A percentile compares a stretch with the other conserved stretches of the same genome.
Evolutionary conservation across 2,113 vertebrate genomes (phyloP).

Genomic region (Carollia perspicillata): DNA sequence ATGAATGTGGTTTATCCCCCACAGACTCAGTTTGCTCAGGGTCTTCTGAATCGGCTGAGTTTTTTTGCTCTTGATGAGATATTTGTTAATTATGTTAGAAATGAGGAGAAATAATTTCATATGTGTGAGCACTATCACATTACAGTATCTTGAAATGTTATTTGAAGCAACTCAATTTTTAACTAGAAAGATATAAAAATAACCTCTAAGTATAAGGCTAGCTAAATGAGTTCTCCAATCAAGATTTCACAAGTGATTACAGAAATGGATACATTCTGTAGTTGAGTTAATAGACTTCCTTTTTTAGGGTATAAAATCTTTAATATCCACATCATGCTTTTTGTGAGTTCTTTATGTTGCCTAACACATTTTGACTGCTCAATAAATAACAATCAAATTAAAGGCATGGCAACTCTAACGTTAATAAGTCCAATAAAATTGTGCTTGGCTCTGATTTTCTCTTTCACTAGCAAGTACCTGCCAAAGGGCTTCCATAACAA

Average conservation of each 20-base stretch:
- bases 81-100: constrained; percentile 44
- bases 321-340: constrained; percentile 26
- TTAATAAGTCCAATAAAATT: neutral
- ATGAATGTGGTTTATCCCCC: neutral
- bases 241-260: constrained; percentile 47
- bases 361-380: constrained; percentile 2
- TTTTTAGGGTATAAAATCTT: constrained; percentile 29
- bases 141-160: constrained; percentile 35
- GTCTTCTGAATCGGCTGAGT: neutral
- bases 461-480: neutral
- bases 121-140: neutral
- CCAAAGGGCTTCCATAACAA: neutral
- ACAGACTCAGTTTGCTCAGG: neutral
- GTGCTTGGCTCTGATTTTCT: neutral
- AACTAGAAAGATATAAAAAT: constrained; percentile 36
- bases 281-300: constrained; percentile 28
- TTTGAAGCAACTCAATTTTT: constrained; percentile 45
- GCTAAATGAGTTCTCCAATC: constrained; percentile 44
- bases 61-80: constrained; percentile 17
- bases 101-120: neutral
- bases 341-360: neutral
- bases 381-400: constrained; percentile 32
- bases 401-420: neutral
- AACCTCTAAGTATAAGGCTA: constrained; percentile 15
- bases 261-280: constrained; percentile 22